These are phyloP conservation scores for Patella caerulea DNA, from an alignment of 2,888 invertebrate genomes.

Conservation along the genomic window DNA sequence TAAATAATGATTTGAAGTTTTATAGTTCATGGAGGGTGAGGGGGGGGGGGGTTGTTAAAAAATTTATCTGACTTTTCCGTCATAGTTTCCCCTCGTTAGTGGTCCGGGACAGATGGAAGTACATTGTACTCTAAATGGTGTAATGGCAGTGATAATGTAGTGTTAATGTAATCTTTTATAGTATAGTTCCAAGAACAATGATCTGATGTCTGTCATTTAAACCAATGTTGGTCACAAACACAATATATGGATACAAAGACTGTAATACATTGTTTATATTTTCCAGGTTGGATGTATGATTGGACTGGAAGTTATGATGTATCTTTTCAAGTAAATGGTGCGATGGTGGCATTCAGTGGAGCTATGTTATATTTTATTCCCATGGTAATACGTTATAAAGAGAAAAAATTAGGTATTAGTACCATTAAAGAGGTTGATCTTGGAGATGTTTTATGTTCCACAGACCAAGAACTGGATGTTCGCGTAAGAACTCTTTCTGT, in stretches of 20 bases:
- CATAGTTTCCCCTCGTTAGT: too few relatives aligned
- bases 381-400: conserved; percentile 40
- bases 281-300: conserved; percentile 88
- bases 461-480: neutral
- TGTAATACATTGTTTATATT: conserved; percentile 14
- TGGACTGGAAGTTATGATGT: conserved; percentile 83
- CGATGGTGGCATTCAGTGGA: conserved; percentile 88
- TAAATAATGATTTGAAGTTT: neutral
- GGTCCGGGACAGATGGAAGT: too few relatives aligned
- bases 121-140: too few relatives aligned
- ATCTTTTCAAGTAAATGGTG: conserved; percentile 90
- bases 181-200: too few relatives aligned
- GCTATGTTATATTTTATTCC: conserved; percentile 84
- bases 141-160: too few relatives aligned
- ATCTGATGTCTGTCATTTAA: too few relatives aligned
- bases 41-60: neutral
- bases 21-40: neutral
- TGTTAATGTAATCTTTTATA: too few relatives aligned
- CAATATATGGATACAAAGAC: too few relatives aligned
- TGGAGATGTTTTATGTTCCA: neutral
- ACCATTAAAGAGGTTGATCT: neutral
- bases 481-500: neutral
- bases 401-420: conserved; percentile 9
- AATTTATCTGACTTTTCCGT: too few relatives aligned
- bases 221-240: too few relatives aligned